phyloP scores from a whole-genome alignment of 2,888 invertebrate species.

The Phalera bucephala region DNA sequence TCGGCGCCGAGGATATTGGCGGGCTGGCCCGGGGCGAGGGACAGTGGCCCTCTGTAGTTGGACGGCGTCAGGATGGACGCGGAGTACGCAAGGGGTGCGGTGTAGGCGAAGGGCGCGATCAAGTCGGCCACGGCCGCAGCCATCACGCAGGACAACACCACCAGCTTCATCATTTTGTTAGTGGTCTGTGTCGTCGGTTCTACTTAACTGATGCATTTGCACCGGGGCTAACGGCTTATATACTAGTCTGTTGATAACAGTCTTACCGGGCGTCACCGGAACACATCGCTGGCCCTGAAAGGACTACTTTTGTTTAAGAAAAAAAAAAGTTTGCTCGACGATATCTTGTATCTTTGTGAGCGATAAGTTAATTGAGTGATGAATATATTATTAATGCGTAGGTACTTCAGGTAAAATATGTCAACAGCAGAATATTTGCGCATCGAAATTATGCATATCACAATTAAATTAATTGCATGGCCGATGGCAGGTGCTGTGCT shows the following conservation, averaged over 20 bases:
- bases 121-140: conserved; percentile 77
- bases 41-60: conserved; percentile 68
- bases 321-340: conserved; percentile 34
- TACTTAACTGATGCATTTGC: conserved; percentile 56
- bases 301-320: conserved; percentile 55
- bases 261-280: conserved; percentile 51
- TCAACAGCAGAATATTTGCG: not conserved
- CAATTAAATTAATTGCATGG: not conserved
- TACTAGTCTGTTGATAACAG: conserved; percentile 39
- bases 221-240: conserved; percentile 46
- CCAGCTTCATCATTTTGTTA: conserved; percentile 73
- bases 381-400: not conserved
- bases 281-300: conserved; percentile 57
- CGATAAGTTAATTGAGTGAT: not conserved
- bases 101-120: conserved; percentile 20
- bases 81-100: conserved; percentile 35
- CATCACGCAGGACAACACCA: conserved; percentile 85
- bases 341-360: not conserved
- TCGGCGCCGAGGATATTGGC: conserved; percentile 67
- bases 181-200: conserved; percentile 71
- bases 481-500: not conserved
- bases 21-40: conserved; percentile 71
- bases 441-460: not conserved
- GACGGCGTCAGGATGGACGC: conserved; percentile 38
- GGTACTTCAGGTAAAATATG: not conserved